Evolutionary conservation across 2,113 vertebrate genomes (phyloP), one percentile per base, ranked within the genome.

Genomic region (Galbula dea): DNA sequence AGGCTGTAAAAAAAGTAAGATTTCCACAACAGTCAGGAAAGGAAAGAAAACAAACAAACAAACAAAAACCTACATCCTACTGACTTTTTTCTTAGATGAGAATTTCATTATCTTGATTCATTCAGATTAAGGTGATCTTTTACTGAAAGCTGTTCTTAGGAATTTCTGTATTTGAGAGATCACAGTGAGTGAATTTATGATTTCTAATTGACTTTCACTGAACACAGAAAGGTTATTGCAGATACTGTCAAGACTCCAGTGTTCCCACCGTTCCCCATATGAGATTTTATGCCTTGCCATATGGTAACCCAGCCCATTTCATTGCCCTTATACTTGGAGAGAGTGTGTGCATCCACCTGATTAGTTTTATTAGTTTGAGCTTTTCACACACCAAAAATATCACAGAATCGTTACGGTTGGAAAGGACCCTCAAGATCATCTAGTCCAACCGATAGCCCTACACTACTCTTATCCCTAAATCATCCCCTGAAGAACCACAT

Each of bases 141-240:
- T 88, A 24, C 30, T 49, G 45, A 82, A 81, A 89, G 32, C 22
- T 88, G 4, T 82, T 90, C 32, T 41, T 86, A 19, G 14, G 20
- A 46, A 72, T 88, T 79, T 83, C 83, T 75, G 27, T 78, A 55
- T 90, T 82, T 92, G 57, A 76, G 57, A 49, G 15, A 49, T 84
- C 41, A 79, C 0, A 0, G 49, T 79, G 58, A 86, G 36, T 81
- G 37, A 89, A 93, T 24, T 75, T 83, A 72, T 49, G 51, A 46
- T 89, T 92, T 93, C 41, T 92, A 57, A 92, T 78, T 86, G 92
- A 93, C 73, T 92, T 84, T 82, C 92, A 62, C 43, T 90, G 77
- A 90, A 45, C 23, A n/a, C 66, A 41, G 48, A 90, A 88, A 90
- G 66, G 62, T 94, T 82, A 75, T 32, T 88, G 69, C 57, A 61